Percentiles rank a stretch among this genome's conserved stretches.
Evolutionary conservation across 2,113 vertebrate genomes (phyloP).

Genomic region (Enhydra lutris): DNA sequence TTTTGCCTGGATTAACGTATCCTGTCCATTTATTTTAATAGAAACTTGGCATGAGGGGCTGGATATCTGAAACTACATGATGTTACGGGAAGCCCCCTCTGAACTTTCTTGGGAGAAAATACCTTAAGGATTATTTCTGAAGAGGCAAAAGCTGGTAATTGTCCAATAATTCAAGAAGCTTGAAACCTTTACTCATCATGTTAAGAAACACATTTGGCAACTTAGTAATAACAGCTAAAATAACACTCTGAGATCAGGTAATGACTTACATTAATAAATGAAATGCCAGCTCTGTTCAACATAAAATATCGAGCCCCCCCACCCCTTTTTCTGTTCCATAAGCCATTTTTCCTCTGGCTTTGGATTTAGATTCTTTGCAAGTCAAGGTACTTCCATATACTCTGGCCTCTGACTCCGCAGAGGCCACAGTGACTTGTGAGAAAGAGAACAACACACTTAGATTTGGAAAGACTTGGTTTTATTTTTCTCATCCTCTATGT

Average conservation of each 20-base stretch:
- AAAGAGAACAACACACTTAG: background rate
- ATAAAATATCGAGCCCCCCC: background rate
- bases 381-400: background rate
- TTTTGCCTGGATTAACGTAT: background rate
- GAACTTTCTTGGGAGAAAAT: background rate
- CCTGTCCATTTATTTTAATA: background rate
- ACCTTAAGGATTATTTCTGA: background rate
- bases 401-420: background rate
- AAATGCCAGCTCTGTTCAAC: background rate
- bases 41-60: background rate
- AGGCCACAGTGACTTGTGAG: background rate
- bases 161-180: background rate
- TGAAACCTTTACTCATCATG: background rate
- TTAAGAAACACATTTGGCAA: background rate
- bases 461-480: background rate
- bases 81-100: background rate
- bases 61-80: background rate
- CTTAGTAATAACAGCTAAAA: background rate
- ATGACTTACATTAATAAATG: constrained; percentile 25
- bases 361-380: background rate
- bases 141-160: background rate
- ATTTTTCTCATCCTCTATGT: background rate
- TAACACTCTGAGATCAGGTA: background rate
- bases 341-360: background rate
- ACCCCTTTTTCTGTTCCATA: background rate